Evolutionary conservation across 2,888 invertebrate genomes (phyloP), one percentile per base, ranked within the genome.

Genomic region (Eledone cirrhosa): DNA sequence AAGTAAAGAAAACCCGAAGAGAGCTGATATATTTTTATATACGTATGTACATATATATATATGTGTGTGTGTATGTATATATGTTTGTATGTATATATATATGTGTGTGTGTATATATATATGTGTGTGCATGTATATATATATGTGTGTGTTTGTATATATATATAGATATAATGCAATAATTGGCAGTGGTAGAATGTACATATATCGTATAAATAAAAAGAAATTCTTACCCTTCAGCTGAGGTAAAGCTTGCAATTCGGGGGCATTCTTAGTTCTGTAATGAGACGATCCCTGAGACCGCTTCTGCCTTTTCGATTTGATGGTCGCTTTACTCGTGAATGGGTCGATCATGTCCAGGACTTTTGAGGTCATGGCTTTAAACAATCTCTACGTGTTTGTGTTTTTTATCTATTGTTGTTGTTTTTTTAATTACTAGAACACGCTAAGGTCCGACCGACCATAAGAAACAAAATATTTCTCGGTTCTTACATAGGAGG

Each of bases 321-420:
- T 98, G 93, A 98, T 97, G 90, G 98, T 98, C 92, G 97, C 94
- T 93, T 98, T 99, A 81, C 85, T 89, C 77, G 89, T 87, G 93
- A 99, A 99, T 90, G 99, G 99, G 94, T 99, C 99, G 93, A 99
- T 98, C 93, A 98, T 96, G 94, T 99, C 98, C 93, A 98, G 97
- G 79, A 86, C 84, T 82, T 86, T 86, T 67, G 86, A 84, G 79
- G 86, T 83, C 86, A 86, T 86, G 80, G 79, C 76, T 76, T 76
- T 74, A 78, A 31, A 69, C 27, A 47, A 31, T 69, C 33, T 31
- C 11, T 31, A 72, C n/a, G 31, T 72, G 72, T 41, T 72, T 72
- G n/a, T n/a, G 41, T 67, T 67, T 72, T 72, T 33, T 41, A 33
- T n/a, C 16, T 33, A n/a, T n/a, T 41, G 13, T 72, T 72, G 29